Conservation (phyloP, 2,888 invertebrate genomes). For the Microplitis manilae region DNA sequence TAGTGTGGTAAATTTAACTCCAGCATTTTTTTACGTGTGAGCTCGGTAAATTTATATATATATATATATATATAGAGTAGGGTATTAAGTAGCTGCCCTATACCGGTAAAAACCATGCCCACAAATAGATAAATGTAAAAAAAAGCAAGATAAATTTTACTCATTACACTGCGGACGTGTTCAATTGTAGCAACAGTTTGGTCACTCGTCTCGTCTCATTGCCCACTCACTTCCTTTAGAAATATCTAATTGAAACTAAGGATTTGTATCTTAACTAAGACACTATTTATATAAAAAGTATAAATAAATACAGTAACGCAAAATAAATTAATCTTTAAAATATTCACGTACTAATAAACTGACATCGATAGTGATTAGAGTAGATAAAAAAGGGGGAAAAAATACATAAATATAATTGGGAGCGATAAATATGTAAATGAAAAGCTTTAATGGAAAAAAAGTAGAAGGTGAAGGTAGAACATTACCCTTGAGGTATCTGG, state of each 20-base stretch:
- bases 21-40: too few species aligned
- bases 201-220: slow-evolving; percentile 45
- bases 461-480: slow-evolving; percentile 49
- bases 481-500: slow-evolving; percentile 68
- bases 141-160: not conserved
- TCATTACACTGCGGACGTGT: slow-evolving; percentile 54
- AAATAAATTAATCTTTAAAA: too few species aligned
- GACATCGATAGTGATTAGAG: too few species aligned
- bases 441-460: slow-evolving; percentile 3
- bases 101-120: slow-evolving; percentile 2
- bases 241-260: not conserved
- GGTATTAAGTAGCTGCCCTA: not conserved
- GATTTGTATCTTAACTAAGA: not conserved
- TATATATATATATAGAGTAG: not conserved
- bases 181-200: slow-evolving; percentile 53
- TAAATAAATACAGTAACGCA: too few species aligned
- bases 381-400: too few species aligned
- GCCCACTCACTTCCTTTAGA: slow-evolving; percentile 48
- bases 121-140: slow-evolving; percentile 4
- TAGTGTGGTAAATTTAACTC: too few species aligned
- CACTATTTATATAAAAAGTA: too few species aligned
- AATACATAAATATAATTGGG: not conserved
- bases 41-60: too few species aligned
- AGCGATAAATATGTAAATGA: slow-evolving; percentile 8
- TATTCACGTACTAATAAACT: too few species aligned